A percentile compares a stretch with the other conserved stretches of the same genome.
Conservation (phyloP, 2,113 vertebrate genomes). For the Malurus cyaneus region DNA sequence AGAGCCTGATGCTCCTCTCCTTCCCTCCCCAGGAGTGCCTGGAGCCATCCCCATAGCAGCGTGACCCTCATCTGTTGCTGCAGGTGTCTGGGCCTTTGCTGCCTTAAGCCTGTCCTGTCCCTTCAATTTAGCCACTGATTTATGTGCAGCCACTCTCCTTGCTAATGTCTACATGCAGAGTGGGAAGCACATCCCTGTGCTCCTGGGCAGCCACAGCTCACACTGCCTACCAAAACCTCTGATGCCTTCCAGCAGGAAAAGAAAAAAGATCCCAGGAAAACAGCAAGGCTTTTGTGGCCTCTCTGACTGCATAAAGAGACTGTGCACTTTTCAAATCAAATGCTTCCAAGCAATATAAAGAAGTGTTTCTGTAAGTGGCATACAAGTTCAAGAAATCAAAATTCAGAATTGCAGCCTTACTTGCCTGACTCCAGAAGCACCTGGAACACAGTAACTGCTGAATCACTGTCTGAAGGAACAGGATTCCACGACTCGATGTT, state of each 20-base stretch:
- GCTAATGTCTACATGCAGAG: fast-evolving
- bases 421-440: not conserved
- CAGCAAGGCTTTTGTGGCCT: not conserved
- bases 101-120: not conserved
- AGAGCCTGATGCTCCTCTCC: not conserved
- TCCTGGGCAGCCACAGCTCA: not conserved
- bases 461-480: not conserved
- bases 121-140: not conserved
- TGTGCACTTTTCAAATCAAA: not conserved
- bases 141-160: not conserved
- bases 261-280: not conserved
- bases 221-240: not conserved
- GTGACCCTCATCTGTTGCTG: not conserved
- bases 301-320: not conserved
- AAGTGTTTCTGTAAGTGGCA: not conserved
- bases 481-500: fast-evolving
- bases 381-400: not conserved
- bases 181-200: not conserved
- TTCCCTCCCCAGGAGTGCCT: not conserved
- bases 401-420: not conserved
- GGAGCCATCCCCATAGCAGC: fast-evolving
- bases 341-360: not conserved
- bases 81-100: not conserved
- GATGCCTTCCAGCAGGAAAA: not conserved
- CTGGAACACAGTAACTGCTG: not conserved